These are phyloP conservation scores for Caenorhabditis briggsae DNA, from an alignment of 1,140 invertebrate species.

Conservation along the genomic window DNA sequence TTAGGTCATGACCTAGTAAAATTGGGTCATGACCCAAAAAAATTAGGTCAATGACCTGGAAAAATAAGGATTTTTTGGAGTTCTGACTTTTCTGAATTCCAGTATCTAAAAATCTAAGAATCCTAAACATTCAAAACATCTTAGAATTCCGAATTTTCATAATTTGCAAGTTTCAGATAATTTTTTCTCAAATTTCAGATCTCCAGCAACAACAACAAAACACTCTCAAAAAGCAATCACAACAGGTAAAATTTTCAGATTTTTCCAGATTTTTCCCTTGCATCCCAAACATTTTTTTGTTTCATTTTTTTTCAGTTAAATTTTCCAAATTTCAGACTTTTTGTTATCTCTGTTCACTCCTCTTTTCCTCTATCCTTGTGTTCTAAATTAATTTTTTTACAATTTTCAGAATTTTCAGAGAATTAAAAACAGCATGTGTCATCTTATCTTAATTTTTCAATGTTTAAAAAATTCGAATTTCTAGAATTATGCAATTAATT, in stretches of 20 bases:
- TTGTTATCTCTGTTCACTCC: constrained; percentile 9
- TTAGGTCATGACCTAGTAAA: too few species aligned
- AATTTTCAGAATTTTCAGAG: too few species aligned
- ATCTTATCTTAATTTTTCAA: too few species aligned
- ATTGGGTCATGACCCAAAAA: too few species aligned
- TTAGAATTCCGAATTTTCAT: background rate
- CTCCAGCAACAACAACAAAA: constrained; percentile 19
- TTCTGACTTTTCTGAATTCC: too few species aligned
- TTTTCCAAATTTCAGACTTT: background rate
- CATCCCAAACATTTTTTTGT: background rate
- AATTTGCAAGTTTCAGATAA: background rate
- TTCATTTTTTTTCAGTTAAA: background rate
- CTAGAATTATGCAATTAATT: background rate
- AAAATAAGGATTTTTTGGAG: too few species aligned
- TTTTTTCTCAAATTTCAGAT: background rate
- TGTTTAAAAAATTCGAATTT: background rate
- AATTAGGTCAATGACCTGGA: too few species aligned
- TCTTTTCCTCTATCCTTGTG: constrained; percentile 46
- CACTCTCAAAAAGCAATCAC: background rate
- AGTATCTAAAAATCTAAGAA: too few species aligned
- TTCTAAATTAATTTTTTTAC: background rate
- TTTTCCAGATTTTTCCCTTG: too few species aligned
- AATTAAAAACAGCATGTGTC: too few species aligned
- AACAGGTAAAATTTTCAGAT: constrained; percentile 7
- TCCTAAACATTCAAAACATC: too few species aligned